These are phyloP conservation scores for Ranitomeya variabilis DNA, from an alignment of 2,113 vertebrate genomes.

Conservation along the genomic window DNA sequence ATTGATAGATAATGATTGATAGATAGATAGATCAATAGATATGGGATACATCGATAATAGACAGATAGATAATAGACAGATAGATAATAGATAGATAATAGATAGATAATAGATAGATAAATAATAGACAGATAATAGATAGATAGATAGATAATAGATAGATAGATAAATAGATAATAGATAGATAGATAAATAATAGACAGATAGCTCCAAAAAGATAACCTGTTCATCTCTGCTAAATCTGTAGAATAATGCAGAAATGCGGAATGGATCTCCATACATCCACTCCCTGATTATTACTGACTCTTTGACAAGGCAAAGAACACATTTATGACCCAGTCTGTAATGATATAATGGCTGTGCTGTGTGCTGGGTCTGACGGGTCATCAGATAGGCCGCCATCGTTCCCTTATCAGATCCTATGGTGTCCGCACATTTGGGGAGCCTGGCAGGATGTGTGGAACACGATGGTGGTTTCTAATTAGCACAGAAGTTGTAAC, in stretches of 20 bases:
- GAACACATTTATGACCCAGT: no score
- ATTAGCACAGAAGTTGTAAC: constrained; percentile 11
- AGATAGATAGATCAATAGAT: no score
- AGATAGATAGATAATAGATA: no score
- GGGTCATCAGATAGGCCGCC: background rate
- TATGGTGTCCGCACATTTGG: constrained; percentile 20
- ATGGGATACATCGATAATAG: no score
- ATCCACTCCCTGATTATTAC: background rate
- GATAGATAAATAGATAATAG: no score
- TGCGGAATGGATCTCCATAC: background rate
- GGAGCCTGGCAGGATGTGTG: constrained; percentile 17
- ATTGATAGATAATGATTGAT: no score
- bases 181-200: no score
- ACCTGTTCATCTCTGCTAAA: background rate
- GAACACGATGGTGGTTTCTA: background rate
- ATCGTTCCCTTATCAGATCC: background rate
- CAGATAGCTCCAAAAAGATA: background rate
- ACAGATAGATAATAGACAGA: no score
- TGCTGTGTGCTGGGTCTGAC: background rate
- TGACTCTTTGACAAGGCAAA: background rate
- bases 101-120: no score
- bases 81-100: no score
- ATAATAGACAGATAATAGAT: no score
- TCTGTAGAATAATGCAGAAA: background rate
- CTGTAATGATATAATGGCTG: background rate